Percentiles rank a stretch among this genome's conserved stretches.
phyloP scores from a whole-genome alignment of 2,113 vertebrate genomes.

The Coreoperca whiteheadi region DNA sequence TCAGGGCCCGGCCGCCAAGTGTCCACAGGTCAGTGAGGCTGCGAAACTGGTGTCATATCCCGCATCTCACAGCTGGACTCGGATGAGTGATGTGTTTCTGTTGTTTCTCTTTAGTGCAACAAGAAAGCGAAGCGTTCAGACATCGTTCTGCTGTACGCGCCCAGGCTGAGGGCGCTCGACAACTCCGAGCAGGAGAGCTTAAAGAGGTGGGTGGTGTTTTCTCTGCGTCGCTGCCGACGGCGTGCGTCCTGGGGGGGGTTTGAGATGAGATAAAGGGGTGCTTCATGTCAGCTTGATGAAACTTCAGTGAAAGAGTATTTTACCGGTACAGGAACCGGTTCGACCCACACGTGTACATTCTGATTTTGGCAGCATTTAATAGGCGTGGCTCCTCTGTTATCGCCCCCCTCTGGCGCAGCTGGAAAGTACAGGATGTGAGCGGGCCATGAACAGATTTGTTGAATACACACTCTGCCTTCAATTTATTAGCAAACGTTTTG shows the following conservation, averaged over 20 bases:
- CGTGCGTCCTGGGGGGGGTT: too few species aligned
- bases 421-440: too few species aligned
- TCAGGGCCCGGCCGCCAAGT: constrained; percentile 90
- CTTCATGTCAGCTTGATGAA: neutral
- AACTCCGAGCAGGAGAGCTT: constrained; percentile 91
- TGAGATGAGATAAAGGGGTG: neutral
- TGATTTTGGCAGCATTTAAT: too few species aligned
- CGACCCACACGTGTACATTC: too few species aligned
- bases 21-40: constrained; percentile 90
- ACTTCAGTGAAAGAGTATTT: neutral
- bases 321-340: too few species aligned
- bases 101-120: constrained; percentile 88
- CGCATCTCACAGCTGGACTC: too few species aligned
- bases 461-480: neutral
- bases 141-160: constrained; percentile 93
- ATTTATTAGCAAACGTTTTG: neutral
- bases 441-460: too few species aligned
- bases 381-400: too few species aligned
- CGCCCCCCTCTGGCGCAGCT: too few species aligned
- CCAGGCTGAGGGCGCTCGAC: constrained; percentile 90
- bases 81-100: neutral
- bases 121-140: constrained; percentile 94
- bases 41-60: too few species aligned
- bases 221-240: neutral
- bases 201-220: constrained; percentile 85